A percentile compares a stretch with the other conserved stretches of the same genome.
Conservation (phyloP, 2,113 vertebrate species). For the Sminthopsis crassicaudata region DNA sequence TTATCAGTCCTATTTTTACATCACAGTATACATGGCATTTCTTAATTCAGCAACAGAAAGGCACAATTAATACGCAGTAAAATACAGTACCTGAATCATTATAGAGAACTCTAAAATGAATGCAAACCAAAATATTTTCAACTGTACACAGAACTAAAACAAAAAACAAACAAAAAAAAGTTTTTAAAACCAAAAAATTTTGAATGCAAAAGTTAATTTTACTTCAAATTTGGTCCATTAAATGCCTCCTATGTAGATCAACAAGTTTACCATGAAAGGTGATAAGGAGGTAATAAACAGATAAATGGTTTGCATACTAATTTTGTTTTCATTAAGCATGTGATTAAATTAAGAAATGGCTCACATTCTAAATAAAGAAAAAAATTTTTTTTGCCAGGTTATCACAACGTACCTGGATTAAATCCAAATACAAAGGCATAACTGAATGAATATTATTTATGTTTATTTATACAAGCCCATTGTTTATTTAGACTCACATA, state of each 20-base stretch:
- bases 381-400: slow-evolving; percentile 68
- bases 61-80: slow-evolving; percentile 87
- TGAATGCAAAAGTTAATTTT: slow-evolving; percentile 66
- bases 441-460: slow-evolving; percentile 74
- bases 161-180: slow-evolving; percentile 41
- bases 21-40: slow-evolving; percentile 87
- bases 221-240: slow-evolving; percentile 82
- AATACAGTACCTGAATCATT: slow-evolving; percentile 85
- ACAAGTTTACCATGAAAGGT: slow-evolving; percentile 61
- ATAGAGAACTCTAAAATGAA: slow-evolving; percentile 65
- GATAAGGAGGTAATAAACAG: slow-evolving; percentile 68
- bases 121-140: slow-evolving; percentile 77
- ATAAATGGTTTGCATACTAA: slow-evolving; percentile 57
- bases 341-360: slow-evolving; percentile 75
- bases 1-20: slow-evolving; percentile 74
- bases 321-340: slow-evolving; percentile 60
- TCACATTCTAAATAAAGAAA: slow-evolving; percentile 72
- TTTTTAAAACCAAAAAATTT: slow-evolving; percentile 13
- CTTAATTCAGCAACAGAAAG: slow-evolving; percentile 87
- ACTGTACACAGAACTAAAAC: slow-evolving; percentile 70
- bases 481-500: slow-evolving; percentile 65
- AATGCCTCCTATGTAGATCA: slow-evolving; percentile 69
- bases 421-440: slow-evolving; percentile 70
- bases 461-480: slow-evolving; percentile 63
- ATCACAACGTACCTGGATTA: slow-evolving; percentile 72